These are phyloP conservation scores for Sternarchorhynchus goeldii DNA, from an alignment of 2,797 vertebrate species.

Conservation along the genomic window DNA sequence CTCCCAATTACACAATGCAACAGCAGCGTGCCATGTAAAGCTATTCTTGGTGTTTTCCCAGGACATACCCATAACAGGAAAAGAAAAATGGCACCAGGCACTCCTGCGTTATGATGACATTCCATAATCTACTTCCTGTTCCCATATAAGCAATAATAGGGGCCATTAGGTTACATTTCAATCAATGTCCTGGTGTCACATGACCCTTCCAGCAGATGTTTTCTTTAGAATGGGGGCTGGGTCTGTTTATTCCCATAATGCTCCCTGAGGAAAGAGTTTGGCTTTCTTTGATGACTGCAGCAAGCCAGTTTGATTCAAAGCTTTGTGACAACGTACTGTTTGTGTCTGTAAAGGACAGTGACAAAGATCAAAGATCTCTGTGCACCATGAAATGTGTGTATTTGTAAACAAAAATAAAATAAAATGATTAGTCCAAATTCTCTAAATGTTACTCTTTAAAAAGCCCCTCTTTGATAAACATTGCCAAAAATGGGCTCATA, in stretches of 20 bases:
- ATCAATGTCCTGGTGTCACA: slow-evolving; percentile 53
- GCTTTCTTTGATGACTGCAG: slow-evolving; percentile 55
- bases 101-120: slow-evolving; percentile 21
- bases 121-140: slow-evolving; percentile 24
- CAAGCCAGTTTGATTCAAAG: slow-evolving; percentile 47
- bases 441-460: background rate
- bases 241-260: slow-evolving; percentile 62
- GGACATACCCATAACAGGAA: slow-evolving; percentile 37
- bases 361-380: background rate
- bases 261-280: slow-evolving; percentile 59
- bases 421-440: background rate
- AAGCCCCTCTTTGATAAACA: background rate
- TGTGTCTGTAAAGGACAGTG: slow-evolving; percentile 5
- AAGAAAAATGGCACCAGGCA: slow-evolving; percentile 32
- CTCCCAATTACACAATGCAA: slow-evolving; percentile 33
- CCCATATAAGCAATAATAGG: slow-evolving; percentile 29
- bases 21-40: slow-evolving; percentile 50
- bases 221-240: slow-evolving; percentile 52
- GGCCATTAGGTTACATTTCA: slow-evolving; percentile 62
- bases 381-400: too few relatives aligned
- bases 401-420: too few relatives aligned
- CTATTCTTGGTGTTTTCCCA: slow-evolving; percentile 44
- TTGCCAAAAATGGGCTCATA: background rate
- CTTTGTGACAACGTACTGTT: slow-evolving; percentile 55
- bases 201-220: slow-evolving; percentile 73